Evolutionary conservation across 2,797 vertebrate species (phyloP), one percentile per base, ranked within the genome.

Genomic region (Peromyscus nudipes): DNA sequence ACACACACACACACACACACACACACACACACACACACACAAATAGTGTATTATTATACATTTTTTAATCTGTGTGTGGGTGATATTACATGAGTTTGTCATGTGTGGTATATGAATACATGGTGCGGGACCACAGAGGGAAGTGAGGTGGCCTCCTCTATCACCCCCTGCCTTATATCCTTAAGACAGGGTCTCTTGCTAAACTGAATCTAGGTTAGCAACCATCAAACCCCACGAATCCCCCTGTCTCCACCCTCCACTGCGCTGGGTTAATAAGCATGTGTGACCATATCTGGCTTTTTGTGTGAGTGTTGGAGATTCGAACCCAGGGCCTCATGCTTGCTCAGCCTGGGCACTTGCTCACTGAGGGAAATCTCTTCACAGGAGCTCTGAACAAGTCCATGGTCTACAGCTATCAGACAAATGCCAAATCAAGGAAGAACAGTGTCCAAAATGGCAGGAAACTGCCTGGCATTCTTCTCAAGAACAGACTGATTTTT

Each of bases 401-500:
- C 40, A 55, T 37, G n/a, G 3, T 65, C 73, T 52, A 14, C 7
- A 81, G 37, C 57, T 67, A 75, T 19, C 57, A 92, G 89, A 17
- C 14, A 79, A 84, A 75, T 7, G 5, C 8, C 46, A 76, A 25
- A 23, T 57, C 62, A 83, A 79, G n/a, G n/a, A 73, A 85, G 43
- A 49, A 19, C 84, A 65, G 14, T 31, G 4, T 73, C 52, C 12
- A 73, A 37, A 80, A 23, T 27, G 4, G 8, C 5, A 19, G 57
- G 46, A 23, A 52, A 77, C 10, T 19, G 27, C 8, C 9, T n/a
- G 34, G 19, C 11, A 16, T 62, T 76, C 29, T 75, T 89, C 90
- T 97, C 94, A 92, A 96, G 52, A 94, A 97, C 94, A 97, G 91
- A 97, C 91, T 97, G 92, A 94, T 97, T 97, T 97, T 97, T 92